Evolutionary conservation across 2,888 invertebrate species (phyloP).

Genomic region (Ceriagrion tenellum): DNA sequence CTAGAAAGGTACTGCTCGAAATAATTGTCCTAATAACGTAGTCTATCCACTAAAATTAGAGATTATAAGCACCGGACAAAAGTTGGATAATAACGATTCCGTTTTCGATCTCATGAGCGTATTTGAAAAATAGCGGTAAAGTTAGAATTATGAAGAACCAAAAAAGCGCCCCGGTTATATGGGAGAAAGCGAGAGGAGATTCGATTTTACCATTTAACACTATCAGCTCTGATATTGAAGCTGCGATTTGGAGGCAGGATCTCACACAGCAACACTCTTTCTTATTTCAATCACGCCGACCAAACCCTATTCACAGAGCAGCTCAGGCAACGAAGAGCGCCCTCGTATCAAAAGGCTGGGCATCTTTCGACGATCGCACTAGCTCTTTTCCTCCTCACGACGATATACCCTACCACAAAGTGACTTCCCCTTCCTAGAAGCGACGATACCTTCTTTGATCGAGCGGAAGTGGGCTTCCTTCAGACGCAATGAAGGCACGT

Average conservation of each 20-base stretch:
- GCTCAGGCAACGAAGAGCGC: not conserved
- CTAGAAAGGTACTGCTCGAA: too few relatives aligned
- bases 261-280: conserved; percentile 3
- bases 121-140: too few relatives aligned
- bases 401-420: not conserved
- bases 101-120: too few relatives aligned
- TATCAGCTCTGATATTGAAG: not conserved
- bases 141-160: too few relatives aligned
- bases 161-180: too few relatives aligned
- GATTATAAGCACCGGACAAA: too few relatives aligned
- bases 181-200: too few relatives aligned
- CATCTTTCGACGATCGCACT: conserved; percentile 7
- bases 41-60: too few relatives aligned
- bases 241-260: not conserved
- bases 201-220: not conserved
- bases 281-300: conserved; percentile 42
- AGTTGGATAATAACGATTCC: too few relatives aligned
- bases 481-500: conserved; percentile 35
- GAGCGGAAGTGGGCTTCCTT: conserved; percentile 61
- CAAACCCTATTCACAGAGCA: conserved; percentile 43
- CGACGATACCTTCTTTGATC: conserved; percentile 60
- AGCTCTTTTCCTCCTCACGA: not conserved
- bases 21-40: too few relatives aligned
- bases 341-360: conserved; percentile 51
- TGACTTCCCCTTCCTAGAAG: conserved; percentile 22